phyloP scores from a whole-genome alignment of 2,888 invertebrate species.

The Cenopis cana region DNA sequence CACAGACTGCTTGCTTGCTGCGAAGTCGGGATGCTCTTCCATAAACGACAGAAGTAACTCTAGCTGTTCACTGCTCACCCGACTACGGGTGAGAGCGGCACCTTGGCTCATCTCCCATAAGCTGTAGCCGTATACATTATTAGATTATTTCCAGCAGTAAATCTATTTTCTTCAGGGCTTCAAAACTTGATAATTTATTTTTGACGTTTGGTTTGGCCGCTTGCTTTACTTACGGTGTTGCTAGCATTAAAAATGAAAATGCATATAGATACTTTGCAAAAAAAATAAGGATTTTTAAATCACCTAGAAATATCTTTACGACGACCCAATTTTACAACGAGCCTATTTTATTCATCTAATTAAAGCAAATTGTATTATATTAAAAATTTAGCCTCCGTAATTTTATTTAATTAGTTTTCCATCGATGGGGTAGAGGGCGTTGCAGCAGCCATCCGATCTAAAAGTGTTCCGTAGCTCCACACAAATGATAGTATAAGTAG shows the following conservation, averaged over 20 bases:
- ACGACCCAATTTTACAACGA: too few species aligned
- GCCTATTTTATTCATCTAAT: too few species aligned
- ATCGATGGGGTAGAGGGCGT: too few species aligned
- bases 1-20: slow-evolving; percentile 76
- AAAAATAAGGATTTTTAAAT: too few species aligned
- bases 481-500: too few species aligned
- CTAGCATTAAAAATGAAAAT: not conserved
- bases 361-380: too few species aligned
- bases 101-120: slow-evolving; percentile 48
- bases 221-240: not conserved
- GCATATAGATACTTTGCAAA: too few species aligned
- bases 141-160: not conserved
- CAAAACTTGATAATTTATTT: not conserved
- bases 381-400: too few species aligned
- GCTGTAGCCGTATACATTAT: slow-evolving; percentile 27
- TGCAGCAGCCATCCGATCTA: too few species aligned
- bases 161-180: not conserved
- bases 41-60: slow-evolving; percentile 77
- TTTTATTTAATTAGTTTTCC: too few species aligned
- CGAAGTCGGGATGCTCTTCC: slow-evolving; percentile 81
- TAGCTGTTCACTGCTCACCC: slow-evolving; percentile 77
- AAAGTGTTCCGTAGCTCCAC: too few species aligned
- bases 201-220: slow-evolving; percentile 19
- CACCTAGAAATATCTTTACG: too few species aligned
- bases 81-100: slow-evolving; percentile 70